phyloP scores from a whole-genome alignment of 2,888 invertebrate genomes.

The Drosophila nr. fundita region DNA sequence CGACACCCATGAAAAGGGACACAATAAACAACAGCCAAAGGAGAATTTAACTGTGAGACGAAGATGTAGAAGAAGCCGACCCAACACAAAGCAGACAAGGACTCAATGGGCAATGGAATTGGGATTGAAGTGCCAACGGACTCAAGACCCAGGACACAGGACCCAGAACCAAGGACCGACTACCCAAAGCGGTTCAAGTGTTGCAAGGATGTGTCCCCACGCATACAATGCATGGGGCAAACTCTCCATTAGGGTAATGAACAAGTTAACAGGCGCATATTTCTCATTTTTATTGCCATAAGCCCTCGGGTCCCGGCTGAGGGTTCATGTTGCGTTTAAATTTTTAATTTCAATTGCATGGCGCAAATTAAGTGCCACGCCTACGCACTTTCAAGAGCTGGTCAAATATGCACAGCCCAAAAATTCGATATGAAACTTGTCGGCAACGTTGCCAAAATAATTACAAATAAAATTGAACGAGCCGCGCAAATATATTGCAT shows the following conservation, averaged over 20 bases:
- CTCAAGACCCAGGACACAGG: background rate
- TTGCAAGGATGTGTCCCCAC: slow-evolving; percentile 13
- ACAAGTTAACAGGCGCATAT: slow-evolving; percentile 80
- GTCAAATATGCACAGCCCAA: slow-evolving; percentile 31
- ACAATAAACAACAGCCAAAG: slow-evolving; percentile 44
- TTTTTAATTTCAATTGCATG: slow-evolving; percentile 77
- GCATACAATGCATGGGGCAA: slow-evolving; percentile 51
- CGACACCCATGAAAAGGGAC: slow-evolving; percentile 62
- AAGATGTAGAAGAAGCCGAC: slow-evolving; percentile 6
- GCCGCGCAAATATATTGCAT: slow-evolving; percentile 39
- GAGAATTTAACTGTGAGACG: slow-evolving; percentile 26
- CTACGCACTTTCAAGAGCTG: slow-evolving; percentile 32
- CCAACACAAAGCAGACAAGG: slow-evolving; percentile 52
- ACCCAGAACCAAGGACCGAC: background rate
- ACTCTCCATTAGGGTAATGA: slow-evolving; percentile 80
- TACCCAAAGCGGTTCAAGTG: slow-evolving; percentile 2
- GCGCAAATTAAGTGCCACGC: slow-evolving; percentile 54
- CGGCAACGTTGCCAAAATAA: slow-evolving; percentile 66
- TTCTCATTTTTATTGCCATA: slow-evolving; percentile 68
- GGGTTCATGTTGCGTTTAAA: slow-evolving; percentile 62
- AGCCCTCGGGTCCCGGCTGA: slow-evolving; percentile 14
- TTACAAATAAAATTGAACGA: slow-evolving; percentile 73
- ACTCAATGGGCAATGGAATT: slow-evolving; percentile 43
- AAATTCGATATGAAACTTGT: slow-evolving; percentile 58
- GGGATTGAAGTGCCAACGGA: slow-evolving; percentile 49